phyloP scores from a whole-genome alignment of 2,797 vertebrate species.

The Mormyrops boulengeri region DNA sequence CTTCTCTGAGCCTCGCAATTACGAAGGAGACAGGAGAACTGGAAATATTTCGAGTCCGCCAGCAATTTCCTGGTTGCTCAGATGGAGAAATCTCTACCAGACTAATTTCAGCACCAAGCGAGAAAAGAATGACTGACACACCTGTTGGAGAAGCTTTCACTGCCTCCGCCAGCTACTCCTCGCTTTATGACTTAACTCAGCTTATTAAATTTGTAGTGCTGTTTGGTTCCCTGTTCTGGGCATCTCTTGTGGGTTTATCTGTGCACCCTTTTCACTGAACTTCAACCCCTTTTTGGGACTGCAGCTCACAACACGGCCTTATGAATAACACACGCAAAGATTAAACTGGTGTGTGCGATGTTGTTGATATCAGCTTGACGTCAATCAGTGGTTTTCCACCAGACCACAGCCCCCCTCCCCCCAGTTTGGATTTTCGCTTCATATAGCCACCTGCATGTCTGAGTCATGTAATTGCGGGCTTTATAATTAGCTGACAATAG shows the following conservation, averaged over 20 bases:
- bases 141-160: neutral
- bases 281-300: neutral
- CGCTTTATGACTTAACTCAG: neutral
- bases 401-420: neutral
- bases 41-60: neutral
- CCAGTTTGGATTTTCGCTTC: neutral
- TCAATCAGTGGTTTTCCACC: neutral
- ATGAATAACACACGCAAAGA: neutral
- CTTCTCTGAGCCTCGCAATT: neutral
- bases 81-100: slow-evolving; percentile 6
- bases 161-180: neutral
- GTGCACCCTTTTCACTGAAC: neutral
- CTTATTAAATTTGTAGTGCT: neutral
- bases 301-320: neutral
- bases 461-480: neutral
- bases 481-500: neutral
- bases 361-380: neutral
- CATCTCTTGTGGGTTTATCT: neutral
- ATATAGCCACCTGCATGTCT: neutral
- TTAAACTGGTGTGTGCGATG: neutral
- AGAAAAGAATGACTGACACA: neutral
- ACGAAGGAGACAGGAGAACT: neutral
- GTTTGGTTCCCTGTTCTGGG: neutral
- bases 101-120: neutral
- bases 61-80: slow-evolving; percentile 8